Base-by-base conservation (phyloP, 2,113 vertebrate genomes). In the Ardeotis arabs region DNA sequence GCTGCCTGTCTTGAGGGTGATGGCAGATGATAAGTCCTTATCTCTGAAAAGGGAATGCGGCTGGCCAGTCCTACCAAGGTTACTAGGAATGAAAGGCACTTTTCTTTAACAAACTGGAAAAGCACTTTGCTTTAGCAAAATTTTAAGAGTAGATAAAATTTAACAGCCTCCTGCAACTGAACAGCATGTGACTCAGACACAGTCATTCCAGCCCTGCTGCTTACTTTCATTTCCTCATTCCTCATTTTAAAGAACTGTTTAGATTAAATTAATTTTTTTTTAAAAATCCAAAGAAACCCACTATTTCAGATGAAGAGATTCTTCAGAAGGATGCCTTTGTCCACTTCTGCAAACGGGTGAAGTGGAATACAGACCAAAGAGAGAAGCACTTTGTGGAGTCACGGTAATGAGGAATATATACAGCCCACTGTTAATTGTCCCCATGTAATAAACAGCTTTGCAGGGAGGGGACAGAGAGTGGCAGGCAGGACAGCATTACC, bases 191-290 rank as follows among this genome's bases (percentile, higher is more conserved):
- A 72, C 53, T 81, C 64, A 72, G 33, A 35, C 1, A 1, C 64
- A 89, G 25, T 17, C 35, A 19, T 39, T 23, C 17, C 52, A 59
- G 47, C n/a, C 8, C 60, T 70, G 44, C 67, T 74, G 62, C 63
- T 79, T 72, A 67, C 50, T 92, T 93, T 94, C 92, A 84, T 41
- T 97, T 96, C 94, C 63, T 74, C 41, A 24, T 78, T 47, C 28
- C 47, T 41, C 17, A 24, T 90, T 8, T 79, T n/a, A 55, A 58
- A 45, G n/a, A 70, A 18, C 10, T 37, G 52, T 58, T 92, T 89
- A 82, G 31, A 41, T 41, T 18, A 37, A 52, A 63, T 10, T 2
- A n/a, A n/a, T n/a, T n/a, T n/a, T n/a, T n/a, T n/a, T n/a, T n/a
- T n/a, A n/a, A n/a, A n/a, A n/a, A n/a, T n/a, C n/a, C n/a, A n/a